Evolutionary conservation across 23 tunicate species (phyloP), one percentile per base, ranked within the genome.

Genomic region (Oikopleura albicans): DNA sequence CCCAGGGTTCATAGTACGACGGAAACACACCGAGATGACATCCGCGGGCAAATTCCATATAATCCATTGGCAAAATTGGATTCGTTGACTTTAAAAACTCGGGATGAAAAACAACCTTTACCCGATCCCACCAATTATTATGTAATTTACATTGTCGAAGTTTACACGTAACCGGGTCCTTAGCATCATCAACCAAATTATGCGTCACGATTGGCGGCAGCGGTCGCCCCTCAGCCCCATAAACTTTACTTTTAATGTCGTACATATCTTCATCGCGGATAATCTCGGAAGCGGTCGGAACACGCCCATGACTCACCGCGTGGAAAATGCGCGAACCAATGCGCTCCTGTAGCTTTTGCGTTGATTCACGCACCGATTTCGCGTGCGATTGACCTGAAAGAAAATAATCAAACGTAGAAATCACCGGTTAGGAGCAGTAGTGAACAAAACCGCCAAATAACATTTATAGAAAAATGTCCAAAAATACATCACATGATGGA

Each of bases 1-100:
- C 98, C 98, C 98, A 93, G n/a, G 98, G 98, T 39, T 93, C 98
- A 86, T 93, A 93, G 56, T 93, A 93, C 1, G 94, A 89, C 22
- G 98, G 98, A 85, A 93, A 93, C 22, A 93, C 98, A 39, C 98
- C 98, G 28, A 93, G 57, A 76, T 93, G 98, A 83, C 98, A 93
- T 40, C 98, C 98, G 12, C 98, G 75, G 1, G 90, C 98, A 75
- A 93, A 93, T 83, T 93, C 94, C 56, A 89, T 91, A 41, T 93
- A 93, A 41, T 93, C 98, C 94, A 93, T 93, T 39, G 98, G 87
- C 36, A 93, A 83, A 33, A 93, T 85, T 34, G 98, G 98, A 39
- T 91, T 90, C 41, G 98, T 93, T 66, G 90, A 91, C 0, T 90
- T 87, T 0, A 93, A 89, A 75, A 93, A 93, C 86, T 93, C 98